Evolutionary conservation across 1,140 invertebrate genomes (phyloP), one percentile per base, ranked within the genome.

Genomic region (Andrena cerasifolii): DNA sequence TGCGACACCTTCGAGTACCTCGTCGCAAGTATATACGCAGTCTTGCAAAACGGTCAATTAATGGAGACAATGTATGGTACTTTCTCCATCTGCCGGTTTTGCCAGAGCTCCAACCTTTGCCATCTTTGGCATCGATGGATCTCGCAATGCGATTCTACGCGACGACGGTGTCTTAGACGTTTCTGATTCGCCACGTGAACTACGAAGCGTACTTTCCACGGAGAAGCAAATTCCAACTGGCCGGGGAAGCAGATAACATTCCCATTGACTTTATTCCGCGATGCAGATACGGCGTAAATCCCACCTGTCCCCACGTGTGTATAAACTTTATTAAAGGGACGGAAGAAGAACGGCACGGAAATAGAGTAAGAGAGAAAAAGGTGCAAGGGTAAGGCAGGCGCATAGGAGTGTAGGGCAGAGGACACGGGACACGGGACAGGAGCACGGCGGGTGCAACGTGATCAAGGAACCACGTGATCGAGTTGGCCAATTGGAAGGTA

Each of bases 381-480:
- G 36, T n/a, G n/a, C n/a, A n/a, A n/a, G n/a, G n/a, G n/a, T n/a
- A n/a, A n/a, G n/a, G n/a, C n/a, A 54, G 24, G 33, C 2, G 12
- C 10, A 16, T 21, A 56, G 26, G 2, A 40, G n/a, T n/a, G 31
- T 4, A 18, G 58, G 14, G 4, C 61, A 63, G 76, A 36, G 10
- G 4, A 24, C 26, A 36, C 54, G 49, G 33, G 18, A 56, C 21
- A 65, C 53, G 59, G 24, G 47, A 74, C 26, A 62, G 47, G 71
- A 87, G 91, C 91, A 92, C 92, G 90, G 90, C 91, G 88, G 53
- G 66, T 87, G 88, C 92, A 93, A 93, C 91, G 93, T 93, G 93
- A 93, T 88, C 68, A 73, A 63, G 63, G 79, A n/a, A 89, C 85
- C 84, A 89, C 85, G 77, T 83, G 86, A 89, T 71, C 63, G 67